These are phyloP conservation scores for Bovichtus diacanthus DNA, from an alignment of 2,797 vertebrate species.

Conservation along the genomic window DNA sequence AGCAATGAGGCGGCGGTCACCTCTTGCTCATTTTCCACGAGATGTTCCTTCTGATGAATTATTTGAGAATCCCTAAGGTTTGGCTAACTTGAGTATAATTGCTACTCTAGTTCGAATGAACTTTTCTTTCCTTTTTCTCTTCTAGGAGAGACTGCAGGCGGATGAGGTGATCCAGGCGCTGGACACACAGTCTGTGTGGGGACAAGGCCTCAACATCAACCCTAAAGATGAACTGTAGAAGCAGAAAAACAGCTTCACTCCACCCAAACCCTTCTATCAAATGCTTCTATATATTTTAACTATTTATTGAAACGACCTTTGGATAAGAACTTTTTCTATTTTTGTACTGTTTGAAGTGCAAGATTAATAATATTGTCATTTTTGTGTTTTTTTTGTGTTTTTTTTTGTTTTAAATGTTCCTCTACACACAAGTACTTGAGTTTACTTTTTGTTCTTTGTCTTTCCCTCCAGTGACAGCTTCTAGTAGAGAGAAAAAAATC, in stretches of 20 bases:
- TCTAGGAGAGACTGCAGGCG: constrained; percentile 93
- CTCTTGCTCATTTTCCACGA: neutral
- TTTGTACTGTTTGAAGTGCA: constrained; percentile 95
- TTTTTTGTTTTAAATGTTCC: constrained; percentile 15
- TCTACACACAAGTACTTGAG: constrained; percentile 66
- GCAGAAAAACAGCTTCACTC: constrained; percentile 39
- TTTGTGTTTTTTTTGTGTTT: constrained; percentile 36
- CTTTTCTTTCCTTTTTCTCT: neutral
- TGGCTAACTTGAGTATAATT: neutral
- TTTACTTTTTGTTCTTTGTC: constrained; percentile 41
- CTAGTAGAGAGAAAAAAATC: constrained; percentile 14
- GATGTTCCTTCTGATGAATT: neutral
- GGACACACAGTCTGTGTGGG: constrained; percentile 85
- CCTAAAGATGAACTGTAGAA: constrained; percentile 94
- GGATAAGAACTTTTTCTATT: constrained; percentile 94
- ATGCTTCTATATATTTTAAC: constrained; percentile 65
- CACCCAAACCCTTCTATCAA: constrained; percentile 38
- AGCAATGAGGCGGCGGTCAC: neutral
- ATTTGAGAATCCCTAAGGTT: too few species aligned
- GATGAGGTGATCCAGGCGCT: constrained; percentile 93
- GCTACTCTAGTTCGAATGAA: neutral
- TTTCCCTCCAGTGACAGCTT: constrained; percentile 22
- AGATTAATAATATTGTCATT: constrained; percentile 60
- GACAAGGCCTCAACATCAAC: constrained; percentile 88
- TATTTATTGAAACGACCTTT: constrained; percentile 96